These are phyloP conservation scores for Colius striatus DNA, from an alignment of 2,113 vertebrate species.

Conservation along the genomic window DNA sequence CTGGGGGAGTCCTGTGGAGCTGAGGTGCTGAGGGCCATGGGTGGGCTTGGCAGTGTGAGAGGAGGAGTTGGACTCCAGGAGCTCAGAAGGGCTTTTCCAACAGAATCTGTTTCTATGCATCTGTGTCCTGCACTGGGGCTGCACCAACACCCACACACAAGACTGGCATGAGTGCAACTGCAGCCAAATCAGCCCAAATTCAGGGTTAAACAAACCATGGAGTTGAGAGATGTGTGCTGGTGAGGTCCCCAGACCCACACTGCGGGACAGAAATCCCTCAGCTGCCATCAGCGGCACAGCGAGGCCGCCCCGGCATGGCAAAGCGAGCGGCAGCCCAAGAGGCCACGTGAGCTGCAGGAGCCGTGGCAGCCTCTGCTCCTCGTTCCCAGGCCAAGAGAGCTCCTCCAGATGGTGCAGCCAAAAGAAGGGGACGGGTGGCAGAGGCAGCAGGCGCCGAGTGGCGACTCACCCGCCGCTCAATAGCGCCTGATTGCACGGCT, in stretches of 20 bases:
- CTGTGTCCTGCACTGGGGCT: neutral
- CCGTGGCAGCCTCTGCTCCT: neutral
- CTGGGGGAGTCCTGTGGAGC: too few relatives aligned
- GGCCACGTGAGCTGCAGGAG: neutral
- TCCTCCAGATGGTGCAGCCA: neutral
- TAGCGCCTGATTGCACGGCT: neutral
- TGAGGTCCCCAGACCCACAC: neutral
- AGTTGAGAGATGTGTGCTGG: accelerated
- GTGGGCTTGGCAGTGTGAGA: too few relatives aligned
- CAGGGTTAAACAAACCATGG: neutral
- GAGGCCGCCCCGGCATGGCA: neutral
- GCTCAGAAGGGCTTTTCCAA: too few relatives aligned
- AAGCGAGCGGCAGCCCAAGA: neutral
- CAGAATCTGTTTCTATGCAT: too few relatives aligned
- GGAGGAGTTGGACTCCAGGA: too few relatives aligned
- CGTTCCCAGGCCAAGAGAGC: neutral
- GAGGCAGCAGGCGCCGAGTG: neutral
- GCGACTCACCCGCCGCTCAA: neutral
- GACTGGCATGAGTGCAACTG: too few relatives aligned
- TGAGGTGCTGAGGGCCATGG: too few relatives aligned
- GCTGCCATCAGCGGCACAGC: accelerated
- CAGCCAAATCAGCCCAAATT: neutral
- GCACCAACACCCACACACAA: neutral
- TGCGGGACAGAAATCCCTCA: neutral
- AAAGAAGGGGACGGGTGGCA: neutral